Evolutionary conservation across 2,888 invertebrate species (phyloP).

Genomic region (Pristionchus fissidentatus): DNA sequence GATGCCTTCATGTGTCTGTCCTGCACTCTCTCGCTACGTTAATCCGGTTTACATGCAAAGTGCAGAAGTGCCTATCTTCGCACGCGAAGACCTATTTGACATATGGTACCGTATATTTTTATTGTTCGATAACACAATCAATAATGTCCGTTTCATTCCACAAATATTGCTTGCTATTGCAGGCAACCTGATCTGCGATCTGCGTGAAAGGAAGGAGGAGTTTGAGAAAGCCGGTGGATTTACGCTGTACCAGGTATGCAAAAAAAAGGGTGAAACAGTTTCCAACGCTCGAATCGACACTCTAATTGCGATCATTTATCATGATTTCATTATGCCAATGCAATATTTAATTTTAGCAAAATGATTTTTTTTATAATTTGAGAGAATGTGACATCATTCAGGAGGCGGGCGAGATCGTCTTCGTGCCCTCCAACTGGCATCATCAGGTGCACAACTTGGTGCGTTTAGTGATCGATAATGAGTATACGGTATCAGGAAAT

Average conservation of each 20-base stretch:
- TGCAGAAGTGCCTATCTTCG: too few species aligned
- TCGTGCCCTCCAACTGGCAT: conserved; percentile 96
- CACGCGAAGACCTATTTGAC: too few species aligned
- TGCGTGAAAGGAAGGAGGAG: conserved; percentile 52
- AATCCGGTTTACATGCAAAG: too few species aligned
- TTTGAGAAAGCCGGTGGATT: conserved; percentile 52
- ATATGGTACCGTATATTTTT: too few species aligned
- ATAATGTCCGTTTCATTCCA: too few species aligned
- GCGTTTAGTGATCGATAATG: conserved; percentile 63
- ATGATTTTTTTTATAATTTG: conserved; percentile 56
- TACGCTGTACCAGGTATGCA: neutral
- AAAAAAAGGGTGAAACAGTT: neutral
- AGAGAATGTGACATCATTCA: conserved; percentile 81
- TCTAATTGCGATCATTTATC: too few species aligned
- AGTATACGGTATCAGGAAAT: too few species aligned
- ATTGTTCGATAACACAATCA: too few species aligned
- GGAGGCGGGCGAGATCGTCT: conserved; percentile 89
- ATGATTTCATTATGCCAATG: conserved; percentile 14
- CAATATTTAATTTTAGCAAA: too few species aligned
- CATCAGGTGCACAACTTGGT: conserved; percentile 95
- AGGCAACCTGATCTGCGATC: conserved; percentile 53
- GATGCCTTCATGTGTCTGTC: too few species aligned
- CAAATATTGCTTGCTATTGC: neutral
- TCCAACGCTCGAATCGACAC: too few species aligned
- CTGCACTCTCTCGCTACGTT: too few species aligned